Base-by-base conservation (phyloP, 2,113 vertebrate species). In the Jaculus jaculus region DNA sequence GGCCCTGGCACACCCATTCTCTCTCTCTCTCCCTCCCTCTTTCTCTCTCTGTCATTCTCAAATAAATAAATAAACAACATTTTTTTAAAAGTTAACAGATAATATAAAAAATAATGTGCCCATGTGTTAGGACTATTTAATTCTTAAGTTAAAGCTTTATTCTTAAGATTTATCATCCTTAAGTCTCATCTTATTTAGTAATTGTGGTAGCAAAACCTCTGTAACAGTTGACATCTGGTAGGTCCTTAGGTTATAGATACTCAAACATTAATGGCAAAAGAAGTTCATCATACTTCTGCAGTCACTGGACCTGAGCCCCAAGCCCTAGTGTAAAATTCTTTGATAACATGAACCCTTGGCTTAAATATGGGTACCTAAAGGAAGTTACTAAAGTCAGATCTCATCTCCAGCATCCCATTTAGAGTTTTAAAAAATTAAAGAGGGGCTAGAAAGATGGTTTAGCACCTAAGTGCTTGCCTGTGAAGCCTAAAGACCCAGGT, bases 161-260 rank as follows among this genome's bases (percentile, higher is more conserved):
- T 21, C 51, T 81, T 84, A 90, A 92, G n/a, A 91, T 84, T 91
- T 95, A 30, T 72, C 30, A 77, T 63, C 15, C 37, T 80, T 72
- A 84, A 10, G 26, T 77, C 63, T 92, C 11, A 5, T 82, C 78
- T 82, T 39, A 61, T 74, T 94, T 32, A 88, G 37, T 69, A 93
- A 92, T 77, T 90, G 4, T 74, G 16, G 42, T 95, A 93, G 47
- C 15, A 89, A 92, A 73, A 66, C 28, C 72, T 47, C 30, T 24
- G 30, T 30, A 24, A 7, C 39, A 84, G 30, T 51, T 54, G 54
- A 54, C 10, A 16, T 79, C 39, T 92, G 15, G 69, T 73, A 21
- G 20, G 23, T 74, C 83, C 51, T 87, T 20, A 91, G 37, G n/a
- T 78, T 87, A 80, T 12, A 2, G 47, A 12, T 80, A 17, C 47